Conservation (phyloP, 1,140 invertebrate genomes). For the Anastrepha ludens region DNA sequence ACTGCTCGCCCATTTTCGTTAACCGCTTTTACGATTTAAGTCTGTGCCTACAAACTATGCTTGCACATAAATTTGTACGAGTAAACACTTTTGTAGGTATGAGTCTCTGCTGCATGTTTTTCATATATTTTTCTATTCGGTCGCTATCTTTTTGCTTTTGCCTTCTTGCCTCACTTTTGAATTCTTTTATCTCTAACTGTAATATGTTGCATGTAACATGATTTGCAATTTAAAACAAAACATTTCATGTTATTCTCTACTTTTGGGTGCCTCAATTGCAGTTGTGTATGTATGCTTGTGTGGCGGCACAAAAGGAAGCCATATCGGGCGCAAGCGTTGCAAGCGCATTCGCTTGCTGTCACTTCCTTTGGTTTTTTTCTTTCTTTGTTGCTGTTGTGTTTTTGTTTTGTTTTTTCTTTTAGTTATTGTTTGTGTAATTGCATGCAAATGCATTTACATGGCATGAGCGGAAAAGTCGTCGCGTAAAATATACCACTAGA, state of each 20-base stretch:
- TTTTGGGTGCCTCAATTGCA: neutral
- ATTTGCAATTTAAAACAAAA: conserved; percentile 47
- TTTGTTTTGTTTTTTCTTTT: neutral
- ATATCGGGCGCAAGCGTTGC: conserved; percentile 28
- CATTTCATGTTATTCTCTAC: neutral
- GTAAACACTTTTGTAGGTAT: neutral
- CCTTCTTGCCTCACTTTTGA: neutral
- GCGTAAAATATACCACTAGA: neutral
- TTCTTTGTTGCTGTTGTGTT: neutral
- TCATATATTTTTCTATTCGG: neutral
- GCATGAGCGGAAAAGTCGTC: conserved; percentile 30
- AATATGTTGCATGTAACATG: conserved; percentile 51
- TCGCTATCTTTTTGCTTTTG: neutral
- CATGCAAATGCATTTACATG: neutral
- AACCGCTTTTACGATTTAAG: neutral
- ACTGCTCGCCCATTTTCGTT: neutral
- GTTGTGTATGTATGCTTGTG: neutral
- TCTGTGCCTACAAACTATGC: neutral
- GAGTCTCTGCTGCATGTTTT: neutral
- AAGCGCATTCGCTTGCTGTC: conserved; percentile 36
- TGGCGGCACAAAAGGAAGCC: conserved; percentile 34
- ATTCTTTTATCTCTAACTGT: conserved; percentile 13
- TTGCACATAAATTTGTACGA: neutral
- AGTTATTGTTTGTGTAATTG: conserved; percentile 16
- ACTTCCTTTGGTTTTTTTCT: conserved; percentile 30